Evolutionary conservation across 1,140 invertebrate genomes (phyloP).

Genomic region (Zaprionus camerounensis): DNA sequence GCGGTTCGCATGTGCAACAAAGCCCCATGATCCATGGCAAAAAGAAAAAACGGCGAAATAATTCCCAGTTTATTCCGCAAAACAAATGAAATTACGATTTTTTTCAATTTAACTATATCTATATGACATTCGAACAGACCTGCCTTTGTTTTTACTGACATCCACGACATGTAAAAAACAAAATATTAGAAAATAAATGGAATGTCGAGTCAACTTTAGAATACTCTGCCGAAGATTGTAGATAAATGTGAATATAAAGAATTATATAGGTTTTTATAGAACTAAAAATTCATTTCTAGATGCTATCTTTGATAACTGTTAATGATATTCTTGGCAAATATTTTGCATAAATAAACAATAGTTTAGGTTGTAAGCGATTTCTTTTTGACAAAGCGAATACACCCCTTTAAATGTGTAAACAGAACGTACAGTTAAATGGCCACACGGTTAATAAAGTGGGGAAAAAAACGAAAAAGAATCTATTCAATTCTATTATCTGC

Average conservation of each 20-base stretch:
- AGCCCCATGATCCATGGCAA: conserved; percentile 28
- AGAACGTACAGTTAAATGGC: conserved; percentile 63
- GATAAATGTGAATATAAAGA: neutral
- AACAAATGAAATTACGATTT: conserved; percentile 25
- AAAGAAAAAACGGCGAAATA: neutral
- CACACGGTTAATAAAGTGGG: conserved; percentile 31
- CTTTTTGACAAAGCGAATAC: conserved; percentile 1
- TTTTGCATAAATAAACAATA: neutral
- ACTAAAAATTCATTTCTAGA: neutral
- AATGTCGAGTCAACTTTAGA: neutral
- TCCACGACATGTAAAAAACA: conserved; percentile 11
- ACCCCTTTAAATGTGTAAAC: conserved; percentile 25
- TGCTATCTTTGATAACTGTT: neutral
- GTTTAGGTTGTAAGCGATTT: neutral
- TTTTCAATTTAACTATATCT: conserved; percentile 51
- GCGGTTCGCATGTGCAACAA: conserved; percentile 21
- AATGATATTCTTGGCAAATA: neutral
- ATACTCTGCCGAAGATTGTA: conserved; percentile 15
- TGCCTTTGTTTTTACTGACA: conserved; percentile 68
- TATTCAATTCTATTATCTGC: conserved; percentile 71
- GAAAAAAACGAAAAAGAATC: conserved; percentile 28
- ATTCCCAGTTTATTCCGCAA: conserved; percentile 11
- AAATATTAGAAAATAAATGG: neutral
- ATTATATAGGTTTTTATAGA: neutral
- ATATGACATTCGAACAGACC: conserved; percentile 47